phyloP scores from a whole-genome alignment of 2,797 vertebrate genomes.

The Macropus fuliginosus region DNA sequence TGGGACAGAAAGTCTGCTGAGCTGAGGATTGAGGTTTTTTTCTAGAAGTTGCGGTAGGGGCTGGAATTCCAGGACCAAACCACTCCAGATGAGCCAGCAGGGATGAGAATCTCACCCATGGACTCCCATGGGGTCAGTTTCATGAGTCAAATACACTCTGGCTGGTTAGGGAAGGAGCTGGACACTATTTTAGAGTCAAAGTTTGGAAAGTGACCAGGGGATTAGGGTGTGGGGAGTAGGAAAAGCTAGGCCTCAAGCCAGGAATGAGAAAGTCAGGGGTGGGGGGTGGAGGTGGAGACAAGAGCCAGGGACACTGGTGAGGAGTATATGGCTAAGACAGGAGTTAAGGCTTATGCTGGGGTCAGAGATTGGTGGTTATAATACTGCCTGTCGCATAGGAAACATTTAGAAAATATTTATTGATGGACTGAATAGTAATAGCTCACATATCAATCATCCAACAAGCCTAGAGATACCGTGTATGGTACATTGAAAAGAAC shows the following conservation, averaged over 20 bases:
- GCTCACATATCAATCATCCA: neutral
- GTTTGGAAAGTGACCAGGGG: neutral
- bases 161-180: neutral
- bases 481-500: neutral
- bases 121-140: neutral
- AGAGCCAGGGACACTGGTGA: neutral
- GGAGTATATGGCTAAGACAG: neutral
- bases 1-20: neutral
- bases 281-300: neutral
- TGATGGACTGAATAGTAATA: neutral
- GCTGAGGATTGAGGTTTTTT: neutral
- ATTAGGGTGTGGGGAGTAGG: neutral
- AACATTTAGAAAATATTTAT: neutral
- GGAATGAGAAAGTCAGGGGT: conserved; percentile 20
- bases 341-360: neutral
- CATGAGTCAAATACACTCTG: neutral
- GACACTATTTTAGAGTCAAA: conserved; percentile 1
- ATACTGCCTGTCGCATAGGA: neutral
- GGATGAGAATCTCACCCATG: neutral
- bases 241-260: neutral
- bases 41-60: neutral
- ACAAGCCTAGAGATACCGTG: neutral
- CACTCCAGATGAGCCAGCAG: neutral
- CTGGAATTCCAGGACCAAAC: neutral
- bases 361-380: conserved; percentile 9